Conservation (phyloP, 2,888 invertebrate genomes). For the Xylota segnis region DNA sequence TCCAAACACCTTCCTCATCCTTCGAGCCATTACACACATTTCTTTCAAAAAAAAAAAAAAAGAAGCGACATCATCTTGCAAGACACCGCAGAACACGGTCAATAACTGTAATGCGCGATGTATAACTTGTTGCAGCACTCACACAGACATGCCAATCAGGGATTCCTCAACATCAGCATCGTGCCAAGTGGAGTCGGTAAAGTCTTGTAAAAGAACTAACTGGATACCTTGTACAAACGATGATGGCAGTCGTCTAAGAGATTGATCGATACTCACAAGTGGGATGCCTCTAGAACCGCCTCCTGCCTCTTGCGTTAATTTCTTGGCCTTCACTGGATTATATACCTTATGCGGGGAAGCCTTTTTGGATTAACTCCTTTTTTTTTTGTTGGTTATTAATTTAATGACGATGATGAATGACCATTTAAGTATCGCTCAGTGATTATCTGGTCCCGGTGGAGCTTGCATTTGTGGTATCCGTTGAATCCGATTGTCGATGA, state of each 20-base stretch:
- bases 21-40: neutral
- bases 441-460: conserved; percentile 39
- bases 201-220: conserved; percentile 42
- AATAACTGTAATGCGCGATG: conserved; percentile 57
- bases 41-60: neutral
- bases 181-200: conserved; percentile 31
- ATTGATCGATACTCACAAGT: conserved; percentile 36
- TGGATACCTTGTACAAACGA: conserved; percentile 46
- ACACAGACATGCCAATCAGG: conserved; percentile 8
- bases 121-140: conserved; percentile 12
- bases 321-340: neutral
- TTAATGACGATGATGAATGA: conserved; percentile 61
- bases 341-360: conserved; percentile 5
- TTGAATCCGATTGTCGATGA: neutral
- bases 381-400: conserved; percentile 55
- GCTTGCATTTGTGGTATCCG: neutral
- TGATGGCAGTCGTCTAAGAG: conserved; percentile 21
- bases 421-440: conserved; percentile 47
- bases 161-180: conserved; percentile 11
- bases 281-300: conserved; percentile 6
- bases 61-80: neutral
- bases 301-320: neutral
- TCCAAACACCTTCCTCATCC: conserved; percentile 21
- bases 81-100: conserved; percentile 43
- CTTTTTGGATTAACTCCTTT: conserved; percentile 53